Base-by-base conservation (phyloP, 1,140 invertebrate genomes). In the Cephus cinctus region DNA sequence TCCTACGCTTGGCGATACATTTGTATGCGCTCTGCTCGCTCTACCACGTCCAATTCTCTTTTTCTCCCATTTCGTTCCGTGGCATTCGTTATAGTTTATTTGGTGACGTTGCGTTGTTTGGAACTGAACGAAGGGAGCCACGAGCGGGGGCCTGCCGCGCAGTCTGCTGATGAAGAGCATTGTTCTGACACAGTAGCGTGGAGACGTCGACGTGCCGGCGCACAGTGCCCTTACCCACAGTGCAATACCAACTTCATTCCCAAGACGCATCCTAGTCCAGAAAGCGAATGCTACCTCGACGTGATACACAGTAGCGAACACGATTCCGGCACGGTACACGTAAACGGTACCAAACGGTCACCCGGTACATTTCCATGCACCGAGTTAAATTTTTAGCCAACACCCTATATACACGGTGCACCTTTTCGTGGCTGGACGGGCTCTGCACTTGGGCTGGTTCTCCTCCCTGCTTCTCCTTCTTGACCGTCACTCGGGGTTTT, bases 81-180 rank as follows among this genome's bases (percentile, higher is more conserved):
- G 47, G 25, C 32, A 30, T 43, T 36, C 49, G 58, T 61, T 59
- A 50, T 52, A 61, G 54, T 65, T 61, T 61, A 57, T 65, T 65
- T 61, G 47, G 44, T 35, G 50, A 47, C 36, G 23, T 18, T 42
- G n/a, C 8, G 25, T n/a, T 27, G 8, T n/a, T 22, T 22, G 39
- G 12, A 22, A 25, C 30, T 43, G 32, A 40, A 19, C 31, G 14
- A 30, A 41, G 18, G 2, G 1, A 23, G 4, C 4, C 14, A 8
- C 23, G 30, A 42, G 23, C 22, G 32, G n/a, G 8, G 11, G 27
- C 31, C 21, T 27, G 39, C 18, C 38, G 39, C 21, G 22, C 52
- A 30, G 27, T 43, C 22, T 32, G 50, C 14, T 14, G 14, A 48
- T 30, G 25, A 47, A 9, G n/a, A 39, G 27, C 41, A 43, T 57